Conservation (phyloP, 2,113 vertebrate species). For the Heterotis niloticus region DNA sequence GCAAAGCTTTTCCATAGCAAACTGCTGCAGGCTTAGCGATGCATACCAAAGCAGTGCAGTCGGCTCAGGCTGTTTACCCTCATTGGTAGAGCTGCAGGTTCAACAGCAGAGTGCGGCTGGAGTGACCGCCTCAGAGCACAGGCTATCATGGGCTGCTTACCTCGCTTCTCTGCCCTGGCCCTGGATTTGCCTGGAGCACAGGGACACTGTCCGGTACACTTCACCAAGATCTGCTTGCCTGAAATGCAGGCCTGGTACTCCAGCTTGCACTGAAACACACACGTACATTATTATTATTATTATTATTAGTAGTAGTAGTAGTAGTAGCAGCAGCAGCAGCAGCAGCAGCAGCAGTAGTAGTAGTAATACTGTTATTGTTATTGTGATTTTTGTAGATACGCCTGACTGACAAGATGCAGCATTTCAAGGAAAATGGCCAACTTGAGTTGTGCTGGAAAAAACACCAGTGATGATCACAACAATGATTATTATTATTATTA, state of each 20-base stretch:
- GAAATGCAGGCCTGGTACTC: slow-evolving; percentile 91
- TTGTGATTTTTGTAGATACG: no score
- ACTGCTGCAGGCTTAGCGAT: not conserved
- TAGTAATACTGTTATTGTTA: no score
- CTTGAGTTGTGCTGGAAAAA: no score
- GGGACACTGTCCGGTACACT: slow-evolving; percentile 85
- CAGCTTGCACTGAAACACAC: slow-evolving; percentile 82
- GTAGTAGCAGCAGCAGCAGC: no score
- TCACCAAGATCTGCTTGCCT: slow-evolving; percentile 83
- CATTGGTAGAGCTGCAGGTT: not conserved
- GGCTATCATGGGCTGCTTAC: slow-evolving; percentile 51
- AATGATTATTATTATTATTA: no score
- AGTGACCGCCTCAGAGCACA: not conserved
- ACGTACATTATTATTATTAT: not conserved
- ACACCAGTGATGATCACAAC: no score
- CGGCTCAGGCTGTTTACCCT: not conserved
- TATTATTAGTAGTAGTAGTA: no score
- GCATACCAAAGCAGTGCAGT: not conserved
- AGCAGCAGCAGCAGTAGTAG: no score
- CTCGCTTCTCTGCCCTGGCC: slow-evolving; percentile 71
- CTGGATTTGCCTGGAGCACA: slow-evolving; percentile 69
- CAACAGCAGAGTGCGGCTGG: not conserved
- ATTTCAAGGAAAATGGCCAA: no score
- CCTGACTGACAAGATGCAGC: no score
- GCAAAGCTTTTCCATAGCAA: not conserved